Evolutionary conservation across 2,113 vertebrate species (phyloP).

Genomic region (Petrocephalus zakoni): DNA sequence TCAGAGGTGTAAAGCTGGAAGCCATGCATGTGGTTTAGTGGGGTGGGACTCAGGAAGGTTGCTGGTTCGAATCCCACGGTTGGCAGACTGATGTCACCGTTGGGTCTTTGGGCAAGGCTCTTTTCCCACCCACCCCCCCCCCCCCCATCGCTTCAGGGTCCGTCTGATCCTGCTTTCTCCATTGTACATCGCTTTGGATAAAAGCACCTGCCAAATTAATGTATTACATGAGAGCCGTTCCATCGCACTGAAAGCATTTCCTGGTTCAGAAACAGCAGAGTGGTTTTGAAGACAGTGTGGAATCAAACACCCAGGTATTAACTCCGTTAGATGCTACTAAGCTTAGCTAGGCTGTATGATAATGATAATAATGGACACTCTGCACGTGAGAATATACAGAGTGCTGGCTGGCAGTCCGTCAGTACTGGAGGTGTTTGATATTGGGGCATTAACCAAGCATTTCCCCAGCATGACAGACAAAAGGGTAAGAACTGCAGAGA

Average conservation of each 20-base stretch:
- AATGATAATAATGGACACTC: background rate
- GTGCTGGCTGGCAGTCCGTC: background rate
- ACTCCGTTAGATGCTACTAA: background rate
- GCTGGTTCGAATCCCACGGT: background rate
- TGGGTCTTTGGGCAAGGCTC: background rate
- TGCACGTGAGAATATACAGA: constrained; percentile 2
- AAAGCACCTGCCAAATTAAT: background rate
- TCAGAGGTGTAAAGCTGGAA: background rate
- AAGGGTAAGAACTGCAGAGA: background rate
- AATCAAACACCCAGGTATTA: background rate
- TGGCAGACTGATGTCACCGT: background rate
- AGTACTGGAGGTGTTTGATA: background rate
- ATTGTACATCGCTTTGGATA: background rate
- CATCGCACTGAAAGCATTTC: background rate
- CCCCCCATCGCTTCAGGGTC: background rate
- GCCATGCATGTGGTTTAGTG: background rate
- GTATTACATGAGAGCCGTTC: background rate
- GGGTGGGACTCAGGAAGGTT: background rate
- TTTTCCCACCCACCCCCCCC: background rate
- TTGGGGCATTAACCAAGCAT: background rate
- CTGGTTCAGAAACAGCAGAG: background rate
- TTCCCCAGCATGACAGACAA: background rate
- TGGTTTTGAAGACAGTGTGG: background rate
- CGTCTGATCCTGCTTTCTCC: background rate
- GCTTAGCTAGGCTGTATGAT: background rate